Evolutionary conservation across 2,888 invertebrate species (phyloP), one percentile per base, ranked within the genome.

Genomic region (Polyploca ridens): DNA sequence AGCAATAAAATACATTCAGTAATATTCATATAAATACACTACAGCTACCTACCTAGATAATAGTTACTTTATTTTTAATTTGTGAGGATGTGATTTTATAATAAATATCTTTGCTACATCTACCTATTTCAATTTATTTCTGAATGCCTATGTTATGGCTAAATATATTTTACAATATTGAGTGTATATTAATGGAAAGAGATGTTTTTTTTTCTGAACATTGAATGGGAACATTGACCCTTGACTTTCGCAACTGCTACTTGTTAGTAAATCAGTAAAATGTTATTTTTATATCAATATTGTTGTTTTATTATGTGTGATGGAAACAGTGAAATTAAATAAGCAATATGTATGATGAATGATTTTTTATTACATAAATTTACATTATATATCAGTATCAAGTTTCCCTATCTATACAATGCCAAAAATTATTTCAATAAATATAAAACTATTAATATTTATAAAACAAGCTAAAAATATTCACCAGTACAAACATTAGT

Each of bases 211-310:
- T 46, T 46, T 49, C 49, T 7, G n/a, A n/a, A 49, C 16, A n/a
- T n/a, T 14, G 7, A 14, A 46, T 46, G n/a, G 5, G 5, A n/a
- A 46, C 44, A 44, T 44, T 41, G 4, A 41, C 4, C 13, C 41
- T 41, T 11, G 41, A 41, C 13, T 13, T 41, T 13, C 13, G 41
- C 11, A 41, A 41, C 41, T 13, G 41, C 13, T 46, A 46, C 2
- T 46, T 46, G 49, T 49, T 49, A 41, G 58, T 41, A 64, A 64
- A 64, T 49, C 63, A 64, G 59, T 64, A 64, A 63, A 63, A 64
- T 64, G 38, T 64, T 64, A 64, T 64, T 64, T 64, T 64, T 60
- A 38, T 64, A 60, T 61, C 6, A 49, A 54, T 60, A 19, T 38
- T 54, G 46, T 60, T 54, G 59, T 60, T 54, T 54, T 19, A 19